Evolutionary conservation across 2,797 vertebrate species (phyloP).

Genomic region (Trachurus trachurus): DNA sequence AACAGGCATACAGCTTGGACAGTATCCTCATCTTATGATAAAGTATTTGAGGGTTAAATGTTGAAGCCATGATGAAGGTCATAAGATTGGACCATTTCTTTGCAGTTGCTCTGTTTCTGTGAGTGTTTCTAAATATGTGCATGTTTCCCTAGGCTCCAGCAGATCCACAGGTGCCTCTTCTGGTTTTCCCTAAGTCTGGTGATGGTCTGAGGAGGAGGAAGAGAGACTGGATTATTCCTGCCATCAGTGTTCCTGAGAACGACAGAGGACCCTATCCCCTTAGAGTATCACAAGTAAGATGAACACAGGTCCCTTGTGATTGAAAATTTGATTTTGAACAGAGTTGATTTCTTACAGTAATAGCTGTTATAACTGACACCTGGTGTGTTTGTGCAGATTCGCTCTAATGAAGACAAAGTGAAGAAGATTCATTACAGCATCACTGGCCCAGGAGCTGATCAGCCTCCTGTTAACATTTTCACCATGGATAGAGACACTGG

Average conservation of each 20-base stretch:
- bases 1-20: no score
- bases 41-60: neutral
- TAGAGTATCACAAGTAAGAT: conserved; percentile 60
- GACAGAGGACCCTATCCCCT: conserved; percentile 64
- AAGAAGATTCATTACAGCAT: conserved; percentile 88
- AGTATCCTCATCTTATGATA: neutral
- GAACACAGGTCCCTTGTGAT: neutral
- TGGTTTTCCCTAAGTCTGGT: conserved; percentile 62
- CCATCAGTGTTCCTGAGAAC: conserved; percentile 63
- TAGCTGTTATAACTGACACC: neutral
- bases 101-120: neutral
- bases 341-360: neutral
- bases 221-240: conserved; percentile 83
- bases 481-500: conserved; percentile 82
- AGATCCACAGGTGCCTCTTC: conserved; percentile 22
- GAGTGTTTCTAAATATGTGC: neutral
- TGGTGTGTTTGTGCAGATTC: conserved; percentile 76
- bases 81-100: neutral
- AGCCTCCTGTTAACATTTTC: conserved; percentile 83
- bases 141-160: conserved; percentile 41
- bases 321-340: neutral
- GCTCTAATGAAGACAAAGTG: conserved; percentile 79
- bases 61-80: no score
- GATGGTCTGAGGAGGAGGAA: conserved; percentile 74
- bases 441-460: conserved; percentile 88